These are phyloP conservation scores for Podarcis cretensis DNA, from an alignment of 2,113 vertebrate species.

Conservation along the genomic window DNA sequence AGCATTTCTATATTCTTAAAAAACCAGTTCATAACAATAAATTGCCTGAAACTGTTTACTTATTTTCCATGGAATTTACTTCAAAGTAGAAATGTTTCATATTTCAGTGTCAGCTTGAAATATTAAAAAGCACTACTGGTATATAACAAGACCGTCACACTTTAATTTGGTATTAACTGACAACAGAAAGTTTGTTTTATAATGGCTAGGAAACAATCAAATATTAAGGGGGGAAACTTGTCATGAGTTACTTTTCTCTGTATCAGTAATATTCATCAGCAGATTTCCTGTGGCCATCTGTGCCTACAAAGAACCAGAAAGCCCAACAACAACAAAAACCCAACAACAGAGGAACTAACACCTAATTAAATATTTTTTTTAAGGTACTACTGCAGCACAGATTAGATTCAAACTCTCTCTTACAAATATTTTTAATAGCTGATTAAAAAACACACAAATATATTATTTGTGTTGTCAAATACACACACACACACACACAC, in stretches of 20 bases:
- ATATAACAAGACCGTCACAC: neutral
- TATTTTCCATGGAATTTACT: neutral
- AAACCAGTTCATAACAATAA: slow-evolving; percentile 19
- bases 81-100: neutral
- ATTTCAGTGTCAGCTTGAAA: neutral
- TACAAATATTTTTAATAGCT: slow-evolving; percentile 57
- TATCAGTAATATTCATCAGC: slow-evolving; percentile 48
- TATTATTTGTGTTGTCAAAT: slow-evolving; percentile 75
- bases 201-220: neutral
- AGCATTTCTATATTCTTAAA: slow-evolving; percentile 27
- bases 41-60: neutral
- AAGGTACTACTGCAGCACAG: slow-evolving; percentile 47
- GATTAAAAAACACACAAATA: slow-evolving; percentile 77
- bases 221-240: slow-evolving; percentile 35
- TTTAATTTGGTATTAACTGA: neutral
- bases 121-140: neutral
- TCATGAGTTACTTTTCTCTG: slow-evolving; percentile 53
- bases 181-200: slow-evolving; percentile 7
- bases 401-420: slow-evolving; percentile 57
- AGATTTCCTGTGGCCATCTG: slow-evolving; percentile 45
- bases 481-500: slow-evolving; percentile 64
- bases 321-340: neutral
- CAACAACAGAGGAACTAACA: slow-evolving; percentile 49
- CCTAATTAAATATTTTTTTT: slow-evolving; percentile 57
- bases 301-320: slow-evolving; percentile 27